phyloP scores from a whole-genome alignment of 2,113 vertebrate genomes.

The Vombatus ursinus region DNA sequence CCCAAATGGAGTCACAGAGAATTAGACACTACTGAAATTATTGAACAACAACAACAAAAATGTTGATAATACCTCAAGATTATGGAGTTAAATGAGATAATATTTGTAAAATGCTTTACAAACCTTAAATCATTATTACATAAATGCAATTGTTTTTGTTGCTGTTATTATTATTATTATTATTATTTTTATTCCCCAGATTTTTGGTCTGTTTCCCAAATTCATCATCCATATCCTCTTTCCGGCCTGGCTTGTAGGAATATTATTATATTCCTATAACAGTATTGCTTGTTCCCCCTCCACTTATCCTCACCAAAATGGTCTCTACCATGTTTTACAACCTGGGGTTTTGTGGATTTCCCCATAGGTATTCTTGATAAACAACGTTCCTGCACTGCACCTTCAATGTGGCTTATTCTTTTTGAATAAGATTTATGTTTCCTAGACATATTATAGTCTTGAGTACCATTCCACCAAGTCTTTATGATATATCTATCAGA shows the following conservation, averaged over 20 bases:
- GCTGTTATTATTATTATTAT: background rate
- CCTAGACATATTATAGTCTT: background rate
- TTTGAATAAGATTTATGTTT: background rate
- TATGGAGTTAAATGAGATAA: background rate
- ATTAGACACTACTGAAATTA: too few species aligned
- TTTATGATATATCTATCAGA: background rate
- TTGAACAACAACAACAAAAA: too few species aligned
- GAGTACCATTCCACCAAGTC: background rate
- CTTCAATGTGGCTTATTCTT: background rate
- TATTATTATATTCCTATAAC: background rate
- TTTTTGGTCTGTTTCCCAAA: background rate
- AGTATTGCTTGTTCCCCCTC: background rate
- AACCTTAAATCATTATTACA: background rate
- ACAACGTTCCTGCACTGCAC: background rate
- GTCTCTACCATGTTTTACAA: background rate
- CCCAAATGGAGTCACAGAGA: background rate
- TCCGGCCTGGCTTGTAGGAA: background rate
- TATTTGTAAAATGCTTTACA: background rate
- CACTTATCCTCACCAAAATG: background rate
- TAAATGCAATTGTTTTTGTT: background rate
- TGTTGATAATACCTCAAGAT: background rate
- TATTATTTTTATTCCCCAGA: background rate
- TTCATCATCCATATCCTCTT: background rate
- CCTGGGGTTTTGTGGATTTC: background rate
- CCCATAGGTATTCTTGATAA: background rate